A percentile compares a stretch with the other conserved stretches of the same genome.
phyloP scores from a whole-genome alignment of 2,113 vertebrate genomes.

The Pollimyrus isidori region DNA sequence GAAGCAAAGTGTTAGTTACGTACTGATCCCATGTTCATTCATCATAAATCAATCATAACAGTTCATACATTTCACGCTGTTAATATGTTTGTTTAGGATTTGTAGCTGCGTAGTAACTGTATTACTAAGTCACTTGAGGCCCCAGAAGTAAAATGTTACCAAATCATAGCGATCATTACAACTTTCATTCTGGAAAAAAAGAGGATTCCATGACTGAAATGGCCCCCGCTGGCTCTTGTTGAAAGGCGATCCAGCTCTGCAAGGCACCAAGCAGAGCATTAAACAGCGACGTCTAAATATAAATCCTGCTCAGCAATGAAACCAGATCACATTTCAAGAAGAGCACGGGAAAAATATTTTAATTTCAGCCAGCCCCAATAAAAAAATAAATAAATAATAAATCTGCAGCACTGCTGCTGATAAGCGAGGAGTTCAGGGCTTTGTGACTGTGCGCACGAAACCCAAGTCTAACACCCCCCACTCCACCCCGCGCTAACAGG shows the following conservation, averaged over 20 bases:
- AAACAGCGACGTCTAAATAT: neutral
- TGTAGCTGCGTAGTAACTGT: neutral
- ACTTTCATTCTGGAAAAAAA: neutral
- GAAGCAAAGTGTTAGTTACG: neutral
- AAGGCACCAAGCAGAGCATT: neutral
- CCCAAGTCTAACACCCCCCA: neutral
- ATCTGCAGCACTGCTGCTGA: neutral
- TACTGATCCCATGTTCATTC: neutral
- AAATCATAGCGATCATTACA: neutral
- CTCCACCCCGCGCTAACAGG: conserved; percentile 37
- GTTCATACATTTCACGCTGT: neutral
- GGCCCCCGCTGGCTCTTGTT: neutral
- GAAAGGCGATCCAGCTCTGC: neutral
- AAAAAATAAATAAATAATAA: neutral
- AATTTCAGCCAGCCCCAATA: neutral
- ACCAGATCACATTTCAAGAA: neutral
- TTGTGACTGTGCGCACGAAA: neutral
- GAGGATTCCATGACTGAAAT: neutral
- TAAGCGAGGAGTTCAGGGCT: neutral
- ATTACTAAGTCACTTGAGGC: neutral
- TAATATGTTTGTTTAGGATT: neutral
- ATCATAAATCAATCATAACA: neutral
- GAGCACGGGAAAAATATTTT: neutral
- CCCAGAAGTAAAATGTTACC: neutral
- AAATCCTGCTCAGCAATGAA: neutral